These are phyloP conservation scores for Itoplectis maculator DNA, from an alignment of 2,888 invertebrate genomes.

Conservation along the genomic window DNA sequence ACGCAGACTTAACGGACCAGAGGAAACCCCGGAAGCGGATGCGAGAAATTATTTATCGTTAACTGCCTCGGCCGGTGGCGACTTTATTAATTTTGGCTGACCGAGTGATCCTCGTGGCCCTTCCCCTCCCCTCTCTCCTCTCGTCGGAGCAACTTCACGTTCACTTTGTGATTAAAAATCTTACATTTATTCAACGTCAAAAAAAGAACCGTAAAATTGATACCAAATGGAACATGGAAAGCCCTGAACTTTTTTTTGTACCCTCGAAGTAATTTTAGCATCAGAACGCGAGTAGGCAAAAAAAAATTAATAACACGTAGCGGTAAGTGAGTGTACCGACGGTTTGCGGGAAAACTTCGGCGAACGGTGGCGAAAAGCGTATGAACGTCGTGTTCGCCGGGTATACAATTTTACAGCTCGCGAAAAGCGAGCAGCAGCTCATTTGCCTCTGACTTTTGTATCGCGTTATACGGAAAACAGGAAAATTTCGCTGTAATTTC, in stretches of 20 bases:
- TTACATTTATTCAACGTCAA: slow-evolving; percentile 41
- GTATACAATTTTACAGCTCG: slow-evolving; percentile 42
- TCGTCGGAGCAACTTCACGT: neutral
- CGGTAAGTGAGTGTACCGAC: slow-evolving; percentile 18
- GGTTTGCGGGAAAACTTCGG: slow-evolving; percentile 29
- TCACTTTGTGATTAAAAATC: slow-evolving; percentile 33
- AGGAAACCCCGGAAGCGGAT: slow-evolving; percentile 19
- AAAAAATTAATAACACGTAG: slow-evolving; percentile 14
- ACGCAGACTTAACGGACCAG: slow-evolving; percentile 10
- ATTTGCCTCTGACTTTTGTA: slow-evolving; percentile 16
- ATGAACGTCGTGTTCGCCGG: slow-evolving; percentile 4
- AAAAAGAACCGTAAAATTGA: slow-evolving; percentile 41
- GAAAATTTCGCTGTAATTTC: slow-evolving; percentile 45
- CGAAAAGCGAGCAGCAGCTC: slow-evolving; percentile 23
- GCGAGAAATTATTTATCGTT: slow-evolving; percentile 68
- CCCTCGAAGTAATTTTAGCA: slow-evolving; percentile 32
- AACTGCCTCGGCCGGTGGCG: slow-evolving; percentile 35
- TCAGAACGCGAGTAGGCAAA: slow-evolving; percentile 16
- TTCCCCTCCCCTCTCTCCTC: neutral
- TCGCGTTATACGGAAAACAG: slow-evolving; percentile 13
- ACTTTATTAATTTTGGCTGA: slow-evolving; percentile 63
- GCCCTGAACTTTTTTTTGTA: neutral
- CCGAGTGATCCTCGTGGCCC: slow-evolving; percentile 35
- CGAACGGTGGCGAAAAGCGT: neutral
- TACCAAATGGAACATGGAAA: slow-evolving; percentile 28